These are phyloP conservation scores for Graptemys geographica DNA, from an alignment of 2,797 vertebrate genomes.

Conservation along the genomic window DNA sequence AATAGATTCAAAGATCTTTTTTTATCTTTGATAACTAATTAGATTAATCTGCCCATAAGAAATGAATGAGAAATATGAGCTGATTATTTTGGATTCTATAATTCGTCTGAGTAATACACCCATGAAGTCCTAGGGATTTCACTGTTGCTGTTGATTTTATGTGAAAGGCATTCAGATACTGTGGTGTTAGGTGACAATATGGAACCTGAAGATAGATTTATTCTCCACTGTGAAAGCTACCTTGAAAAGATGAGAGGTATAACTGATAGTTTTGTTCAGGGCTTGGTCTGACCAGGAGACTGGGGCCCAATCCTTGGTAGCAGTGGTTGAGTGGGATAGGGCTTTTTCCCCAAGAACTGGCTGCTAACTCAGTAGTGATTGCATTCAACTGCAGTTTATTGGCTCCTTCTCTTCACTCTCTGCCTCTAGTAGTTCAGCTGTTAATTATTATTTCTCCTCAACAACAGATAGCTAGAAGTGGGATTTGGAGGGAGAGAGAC, in stretches of 20 bases:
- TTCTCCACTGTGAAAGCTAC: not conserved
- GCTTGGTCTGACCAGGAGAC: not conserved
- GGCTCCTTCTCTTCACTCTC: not conserved
- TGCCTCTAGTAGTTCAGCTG: too few relatives aligned
- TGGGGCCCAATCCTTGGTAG: not conserved
- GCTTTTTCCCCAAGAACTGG: not conserved
- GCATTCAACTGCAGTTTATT: not conserved
- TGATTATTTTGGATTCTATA: accelerated
- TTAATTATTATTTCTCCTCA: not conserved
- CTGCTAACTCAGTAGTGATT: not conserved
- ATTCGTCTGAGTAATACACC: accelerated
- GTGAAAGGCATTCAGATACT: not conserved
- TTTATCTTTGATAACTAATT: not conserved
- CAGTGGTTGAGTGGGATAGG: not conserved
- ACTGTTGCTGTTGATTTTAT: not conserved
- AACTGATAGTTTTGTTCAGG: not conserved
- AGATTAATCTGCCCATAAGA: not conserved
- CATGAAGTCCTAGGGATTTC: not conserved
- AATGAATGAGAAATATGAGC: too few relatives aligned
- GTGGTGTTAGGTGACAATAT: not conserved
- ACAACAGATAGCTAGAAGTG: not conserved
- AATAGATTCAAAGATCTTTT: accelerated
- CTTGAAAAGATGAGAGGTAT: not conserved
- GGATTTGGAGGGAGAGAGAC: not conserved
- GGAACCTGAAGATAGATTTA: not conserved